Percentiles rank a stretch among this genome's conserved stretches.
These are phyloP conservation scores for Hippocampus barbouri DNA, from an alignment of 2,113 vertebrate species.

Conservation along the genomic window DNA sequence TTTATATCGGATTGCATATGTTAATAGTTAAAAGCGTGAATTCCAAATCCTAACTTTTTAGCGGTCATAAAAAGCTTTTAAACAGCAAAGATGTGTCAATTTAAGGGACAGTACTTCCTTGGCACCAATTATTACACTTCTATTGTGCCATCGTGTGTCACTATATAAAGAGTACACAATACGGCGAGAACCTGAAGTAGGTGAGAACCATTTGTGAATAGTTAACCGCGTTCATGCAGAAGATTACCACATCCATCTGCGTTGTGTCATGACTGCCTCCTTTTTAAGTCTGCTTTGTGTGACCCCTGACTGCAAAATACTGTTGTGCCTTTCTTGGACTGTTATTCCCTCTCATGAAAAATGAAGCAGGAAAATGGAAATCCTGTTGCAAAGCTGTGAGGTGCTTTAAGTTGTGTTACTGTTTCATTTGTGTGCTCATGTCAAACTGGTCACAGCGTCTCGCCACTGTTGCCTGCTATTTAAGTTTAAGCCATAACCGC, in stretches of 20 bases:
- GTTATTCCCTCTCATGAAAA: background rate
- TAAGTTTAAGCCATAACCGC: slow-evolving; percentile 17
- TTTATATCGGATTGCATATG: too few relatives aligned
- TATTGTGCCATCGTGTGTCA: too few relatives aligned
- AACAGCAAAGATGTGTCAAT: too few relatives aligned
- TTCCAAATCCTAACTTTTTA: too few relatives aligned
- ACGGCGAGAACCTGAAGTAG: background rate
- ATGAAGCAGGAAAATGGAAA: background rate
- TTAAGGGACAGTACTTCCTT: too few relatives aligned
- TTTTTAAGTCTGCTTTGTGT: background rate
- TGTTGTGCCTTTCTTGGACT: slow-evolving; percentile 39
- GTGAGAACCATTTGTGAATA: background rate
- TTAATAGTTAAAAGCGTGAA: too few relatives aligned
- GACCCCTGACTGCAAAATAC: slow-evolving; percentile 13
- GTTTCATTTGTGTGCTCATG: slow-evolving; percentile 9
- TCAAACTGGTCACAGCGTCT: slow-evolving; percentile 22
- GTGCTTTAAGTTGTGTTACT: background rate
- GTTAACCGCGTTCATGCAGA: background rate
- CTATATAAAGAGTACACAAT: background rate
- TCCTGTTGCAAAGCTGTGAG: background rate
- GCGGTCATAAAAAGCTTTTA: too few relatives aligned
- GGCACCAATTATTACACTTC: too few relatives aligned
- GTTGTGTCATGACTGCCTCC: background rate
- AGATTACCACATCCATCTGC: background rate
- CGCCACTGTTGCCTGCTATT: slow-evolving; percentile 29